Conservation (phyloP, 2,113 vertebrate genomes). For the Thunnus maccoyii region DNA sequence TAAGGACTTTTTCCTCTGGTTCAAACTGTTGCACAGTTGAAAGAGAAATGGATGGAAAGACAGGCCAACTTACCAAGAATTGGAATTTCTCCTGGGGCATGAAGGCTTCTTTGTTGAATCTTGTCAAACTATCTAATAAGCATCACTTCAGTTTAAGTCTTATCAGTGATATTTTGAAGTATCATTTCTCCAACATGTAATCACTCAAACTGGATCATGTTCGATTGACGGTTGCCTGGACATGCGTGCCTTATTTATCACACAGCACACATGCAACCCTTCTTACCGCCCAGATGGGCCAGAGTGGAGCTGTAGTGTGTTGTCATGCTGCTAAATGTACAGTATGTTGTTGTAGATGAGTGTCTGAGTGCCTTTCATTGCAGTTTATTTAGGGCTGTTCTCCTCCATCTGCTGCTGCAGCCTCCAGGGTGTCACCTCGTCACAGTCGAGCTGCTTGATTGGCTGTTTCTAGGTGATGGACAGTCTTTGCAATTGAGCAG, state of each 20-base stretch:
- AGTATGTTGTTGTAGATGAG: constrained; percentile 31
- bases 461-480: constrained; percentile 62
- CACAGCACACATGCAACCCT: neutral
- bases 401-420: constrained; percentile 58
- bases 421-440: constrained; percentile 43
- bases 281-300: constrained; percentile 40
- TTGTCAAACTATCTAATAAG: neutral
- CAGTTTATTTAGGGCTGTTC: constrained; percentile 46
- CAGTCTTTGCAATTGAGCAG: constrained; percentile 40
- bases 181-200: neutral
- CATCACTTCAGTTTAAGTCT: neutral
- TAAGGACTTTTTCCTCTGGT: too few species aligned
- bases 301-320: constrained; percentile 20
- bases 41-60: neutral
- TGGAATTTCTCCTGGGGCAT: too few species aligned
- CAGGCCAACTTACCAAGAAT: neutral
- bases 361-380: constrained; percentile 35
- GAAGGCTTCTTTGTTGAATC: constrained; percentile 3
- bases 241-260: neutral
- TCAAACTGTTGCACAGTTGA: too few species aligned
- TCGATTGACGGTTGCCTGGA: neutral
- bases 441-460: constrained; percentile 47
- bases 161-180: neutral
- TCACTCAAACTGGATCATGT: neutral
- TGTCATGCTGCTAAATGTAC: constrained; percentile 42